phyloP scores from a whole-genome alignment of 2,113 vertebrate genomes.

The human (Homo sapiens) region GRCh38 chr2:65962001-65962500 shows the following conservation, averaged over 20 bases:
- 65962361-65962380: not conserved
- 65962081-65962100: not conserved
- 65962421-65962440: not conserved
- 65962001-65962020: not conserved
- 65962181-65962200: not conserved
- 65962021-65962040: not conserved
- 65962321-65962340: not conserved
- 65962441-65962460: not conserved
- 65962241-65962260: not conserved
- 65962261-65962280: not conserved
- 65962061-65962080: not conserved
- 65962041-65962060: not conserved
- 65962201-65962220: not conserved
- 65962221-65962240: not conserved
- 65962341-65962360: not conserved
- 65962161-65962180: not conserved
- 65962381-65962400: not conserved
- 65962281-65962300: not conserved
- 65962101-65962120: not conserved
- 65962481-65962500: not conserved
- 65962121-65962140: accelerated
- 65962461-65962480: not conserved
- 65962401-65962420: not conserved
- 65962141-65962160: not conserved
- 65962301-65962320: not conserved